These are phyloP conservation scores for Napeogenes inachia DNA, from an alignment of 2,888 invertebrate genomes.

Conservation along the genomic window DNA sequence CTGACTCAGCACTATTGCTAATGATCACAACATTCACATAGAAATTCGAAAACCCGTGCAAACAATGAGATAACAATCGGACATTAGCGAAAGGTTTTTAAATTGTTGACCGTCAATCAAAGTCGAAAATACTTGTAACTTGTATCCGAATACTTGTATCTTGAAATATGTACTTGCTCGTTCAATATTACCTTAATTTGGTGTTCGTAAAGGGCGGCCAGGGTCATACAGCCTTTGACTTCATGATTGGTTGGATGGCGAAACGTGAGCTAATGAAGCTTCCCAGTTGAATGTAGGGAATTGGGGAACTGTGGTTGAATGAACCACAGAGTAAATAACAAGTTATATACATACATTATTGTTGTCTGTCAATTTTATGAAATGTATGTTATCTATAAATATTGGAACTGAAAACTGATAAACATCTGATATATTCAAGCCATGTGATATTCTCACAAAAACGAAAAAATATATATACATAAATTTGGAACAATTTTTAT, in stretches of 20 bases:
- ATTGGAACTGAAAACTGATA: no score
- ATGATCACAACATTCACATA: constrained; percentile 34
- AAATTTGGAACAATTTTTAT: no score
- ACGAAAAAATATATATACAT: no score
- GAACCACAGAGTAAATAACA: no score
- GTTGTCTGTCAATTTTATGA: no score
- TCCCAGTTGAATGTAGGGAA: constrained; percentile 22
- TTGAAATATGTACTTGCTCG: constrained; percentile 25
- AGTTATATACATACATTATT: no score
- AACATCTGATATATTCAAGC: no score
- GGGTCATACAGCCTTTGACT: constrained; percentile 45
- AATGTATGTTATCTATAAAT: no score
- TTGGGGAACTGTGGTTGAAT: background rate
- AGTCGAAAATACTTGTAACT: constrained; percentile 44
- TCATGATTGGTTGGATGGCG: constrained; percentile 34
- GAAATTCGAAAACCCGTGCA: constrained; percentile 44
- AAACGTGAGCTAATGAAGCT: constrained; percentile 35
- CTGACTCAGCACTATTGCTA: constrained; percentile 42
- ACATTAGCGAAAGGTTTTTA: constrained; percentile 51
- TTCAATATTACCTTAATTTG: constrained; percentile 56
- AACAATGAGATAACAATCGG: constrained; percentile 58
- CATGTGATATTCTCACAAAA: no score
- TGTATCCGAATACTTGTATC: constrained; percentile 32
- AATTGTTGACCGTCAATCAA: constrained; percentile 64
- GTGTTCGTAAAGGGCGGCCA: constrained; percentile 44